Percentiles rank a stretch among this genome's conserved stretches.
Evolutionary conservation across 2,888 invertebrate species (phyloP).

Genomic region (Spicauda simplicius): DNA sequence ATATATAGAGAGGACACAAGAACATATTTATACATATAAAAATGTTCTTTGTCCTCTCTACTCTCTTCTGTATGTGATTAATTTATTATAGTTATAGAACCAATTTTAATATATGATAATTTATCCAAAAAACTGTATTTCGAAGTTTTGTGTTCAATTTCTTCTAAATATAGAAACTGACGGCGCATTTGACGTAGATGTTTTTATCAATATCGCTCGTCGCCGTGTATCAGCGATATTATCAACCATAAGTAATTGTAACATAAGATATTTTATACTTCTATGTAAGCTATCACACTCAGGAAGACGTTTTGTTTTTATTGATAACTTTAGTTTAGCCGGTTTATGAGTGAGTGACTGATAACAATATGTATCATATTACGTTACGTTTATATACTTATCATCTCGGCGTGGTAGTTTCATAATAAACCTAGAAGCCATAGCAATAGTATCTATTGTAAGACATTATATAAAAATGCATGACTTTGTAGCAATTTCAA

Average conservation of each 20-base stretch:
- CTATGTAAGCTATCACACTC: constrained; percentile 1
- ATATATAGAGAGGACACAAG: no score
- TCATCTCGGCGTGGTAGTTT: neutral
- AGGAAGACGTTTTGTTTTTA: constrained; percentile 14
- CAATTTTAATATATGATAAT: no score
- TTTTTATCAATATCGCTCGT: neutral
- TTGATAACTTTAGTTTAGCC: constrained; percentile 13
- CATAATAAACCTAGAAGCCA: constrained; percentile 4
- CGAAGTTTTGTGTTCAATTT: no score
- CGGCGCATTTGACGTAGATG: neutral
- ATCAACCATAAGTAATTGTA: constrained; percentile 6
- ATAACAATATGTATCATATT: neutral
- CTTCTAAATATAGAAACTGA: neutral
- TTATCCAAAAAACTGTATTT: no score
- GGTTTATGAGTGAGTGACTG: constrained; percentile 24
- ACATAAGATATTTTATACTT: constrained; percentile 2
- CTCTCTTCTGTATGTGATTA: no score
- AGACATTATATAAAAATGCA: neutral
- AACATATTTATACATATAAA: no score
- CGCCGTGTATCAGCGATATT: neutral
- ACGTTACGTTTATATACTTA: neutral
- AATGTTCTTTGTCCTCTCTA: no score
- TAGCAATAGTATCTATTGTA: constrained; percentile 5
- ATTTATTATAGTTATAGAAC: no score
- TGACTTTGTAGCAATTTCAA: neutral